phyloP scores from a whole-genome alignment of 2,797 vertebrate genomes.

The Borostomias antarcticus region DNA sequence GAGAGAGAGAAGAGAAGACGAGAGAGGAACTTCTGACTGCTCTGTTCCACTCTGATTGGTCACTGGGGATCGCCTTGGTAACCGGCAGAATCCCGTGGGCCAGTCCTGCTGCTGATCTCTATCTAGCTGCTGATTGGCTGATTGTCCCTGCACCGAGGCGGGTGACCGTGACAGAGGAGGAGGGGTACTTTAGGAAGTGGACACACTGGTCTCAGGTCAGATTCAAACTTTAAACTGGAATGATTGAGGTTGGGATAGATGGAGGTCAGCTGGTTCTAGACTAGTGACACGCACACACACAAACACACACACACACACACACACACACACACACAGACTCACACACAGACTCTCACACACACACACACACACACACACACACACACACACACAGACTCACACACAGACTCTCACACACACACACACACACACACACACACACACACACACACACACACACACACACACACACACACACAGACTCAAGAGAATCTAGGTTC shows the following conservation, averaged over 20 bases:
- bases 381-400: slow-evolving; percentile 25
- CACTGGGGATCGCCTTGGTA: not conserved
- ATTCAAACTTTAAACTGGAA: too few relatives aligned
- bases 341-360: slow-evolving; percentile 8
- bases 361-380: slow-evolving; percentile 14
- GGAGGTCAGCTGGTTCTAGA: too few relatives aligned
- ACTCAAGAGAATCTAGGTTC: too few relatives aligned
- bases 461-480: too few relatives aligned
- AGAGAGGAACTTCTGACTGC: not conserved
- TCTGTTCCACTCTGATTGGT: not conserved
- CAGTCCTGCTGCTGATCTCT: not conserved
- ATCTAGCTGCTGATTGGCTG: slow-evolving; percentile 2
- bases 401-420: slow-evolving; percentile 27
- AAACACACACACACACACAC: slow-evolving; percentile 5
- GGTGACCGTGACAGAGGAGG: not conserved
- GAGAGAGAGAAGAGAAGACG: not conserved
- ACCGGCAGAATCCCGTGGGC: not conserved
- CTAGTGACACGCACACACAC: too few relatives aligned
- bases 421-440: slow-evolving; percentile 36
- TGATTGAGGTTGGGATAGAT: too few relatives aligned
- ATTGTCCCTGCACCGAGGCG: not conserved
- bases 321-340: slow-evolving; percentile 4
- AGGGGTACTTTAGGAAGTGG: not conserved
- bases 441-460: too few relatives aligned
- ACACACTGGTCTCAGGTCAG: too few relatives aligned